Evolutionary conservation across 2,113 vertebrate genomes (phyloP).

Genomic region (Apaloderma vittatum): DNA sequence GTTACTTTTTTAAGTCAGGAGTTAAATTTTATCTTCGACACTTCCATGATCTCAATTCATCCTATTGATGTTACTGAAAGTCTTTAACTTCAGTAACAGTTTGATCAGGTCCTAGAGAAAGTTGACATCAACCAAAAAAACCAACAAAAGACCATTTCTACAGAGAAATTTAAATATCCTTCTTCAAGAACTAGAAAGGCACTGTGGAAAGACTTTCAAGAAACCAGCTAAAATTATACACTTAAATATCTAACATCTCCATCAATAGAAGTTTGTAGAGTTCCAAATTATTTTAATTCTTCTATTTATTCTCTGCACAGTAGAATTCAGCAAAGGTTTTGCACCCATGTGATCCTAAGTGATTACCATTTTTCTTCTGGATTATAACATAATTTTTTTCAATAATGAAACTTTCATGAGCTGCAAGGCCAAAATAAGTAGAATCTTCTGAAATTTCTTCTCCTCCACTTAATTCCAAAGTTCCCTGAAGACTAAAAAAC

Average conservation of each 20-base stretch:
- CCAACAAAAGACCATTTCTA: neutral
- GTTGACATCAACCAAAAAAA: neutral
- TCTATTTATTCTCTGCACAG: slow-evolving; percentile 44
- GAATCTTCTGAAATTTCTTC: neutral
- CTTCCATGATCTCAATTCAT: neutral
- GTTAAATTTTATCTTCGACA: neutral
- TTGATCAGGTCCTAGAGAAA: slow-evolving; percentile 11
- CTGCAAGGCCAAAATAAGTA: slow-evolving; percentile 44
- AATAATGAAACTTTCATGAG: slow-evolving; percentile 11
- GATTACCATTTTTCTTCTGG: neutral
- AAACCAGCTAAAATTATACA: slow-evolving; percentile 1
- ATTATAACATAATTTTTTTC: slow-evolving; percentile 28
- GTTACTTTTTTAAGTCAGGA: neutral
- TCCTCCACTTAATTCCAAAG: neutral
- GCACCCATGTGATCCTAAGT: neutral
- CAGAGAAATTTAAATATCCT: neutral
- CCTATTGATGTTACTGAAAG: neutral
- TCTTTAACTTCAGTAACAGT: slow-evolving; percentile 10
- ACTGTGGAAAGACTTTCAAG: neutral
- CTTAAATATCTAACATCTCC: neutral
- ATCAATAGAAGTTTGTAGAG: neutral
- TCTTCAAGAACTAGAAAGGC: neutral
- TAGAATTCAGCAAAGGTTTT: neutral
- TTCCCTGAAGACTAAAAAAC: neutral
- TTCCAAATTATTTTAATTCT: slow-evolving; percentile 15